phyloP scores from a whole-genome alignment of 2,888 invertebrate species.

The Melolontha melolontha region DNA sequence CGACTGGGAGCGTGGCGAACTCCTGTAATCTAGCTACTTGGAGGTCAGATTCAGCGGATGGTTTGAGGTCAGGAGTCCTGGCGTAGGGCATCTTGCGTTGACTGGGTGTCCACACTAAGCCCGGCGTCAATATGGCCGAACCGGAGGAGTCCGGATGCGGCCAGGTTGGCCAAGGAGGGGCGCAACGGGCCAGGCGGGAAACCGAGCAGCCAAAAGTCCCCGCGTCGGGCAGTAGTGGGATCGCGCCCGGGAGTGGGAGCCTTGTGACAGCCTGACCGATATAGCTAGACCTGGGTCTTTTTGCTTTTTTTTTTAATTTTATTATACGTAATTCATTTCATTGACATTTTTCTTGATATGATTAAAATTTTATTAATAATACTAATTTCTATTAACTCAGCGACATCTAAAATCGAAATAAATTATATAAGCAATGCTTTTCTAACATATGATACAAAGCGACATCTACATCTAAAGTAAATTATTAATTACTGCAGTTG shows the following conservation, averaged over 20 bases:
- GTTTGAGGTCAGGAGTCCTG: conserved; percentile 91
- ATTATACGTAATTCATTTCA: no score
- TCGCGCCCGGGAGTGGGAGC: conserved; percentile 95
- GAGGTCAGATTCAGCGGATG: conserved; percentile 92
- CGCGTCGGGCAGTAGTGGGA: conserved; percentile 99
- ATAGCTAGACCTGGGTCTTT: conserved; percentile 82
- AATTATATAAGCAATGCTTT: no score
- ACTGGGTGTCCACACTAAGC: conserved; percentile 97
- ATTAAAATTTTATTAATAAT: no score
- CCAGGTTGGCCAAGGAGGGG: conserved; percentile 98
- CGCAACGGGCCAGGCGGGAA: conserved; percentile 99
- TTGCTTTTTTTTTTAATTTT: no score
- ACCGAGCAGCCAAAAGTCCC: conserved; percentile 99
- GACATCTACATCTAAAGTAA: no score
- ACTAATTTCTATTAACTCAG: no score
- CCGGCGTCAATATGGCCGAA: conserved; percentile 95
- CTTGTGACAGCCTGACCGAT: conserved; percentile 87
- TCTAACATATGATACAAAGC: no score
- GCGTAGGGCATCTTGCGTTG: conserved; percentile 77
- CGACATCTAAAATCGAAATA: no score
- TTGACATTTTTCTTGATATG: background rate
- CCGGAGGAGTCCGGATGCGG: conserved; percentile 82
- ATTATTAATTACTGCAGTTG: no score
- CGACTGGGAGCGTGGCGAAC: conserved; percentile 94
- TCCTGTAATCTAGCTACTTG: conserved; percentile 98